These are phyloP conservation scores for Philaethria dido DNA, from an alignment of 2,888 invertebrate species.

Conservation along the genomic window DNA sequence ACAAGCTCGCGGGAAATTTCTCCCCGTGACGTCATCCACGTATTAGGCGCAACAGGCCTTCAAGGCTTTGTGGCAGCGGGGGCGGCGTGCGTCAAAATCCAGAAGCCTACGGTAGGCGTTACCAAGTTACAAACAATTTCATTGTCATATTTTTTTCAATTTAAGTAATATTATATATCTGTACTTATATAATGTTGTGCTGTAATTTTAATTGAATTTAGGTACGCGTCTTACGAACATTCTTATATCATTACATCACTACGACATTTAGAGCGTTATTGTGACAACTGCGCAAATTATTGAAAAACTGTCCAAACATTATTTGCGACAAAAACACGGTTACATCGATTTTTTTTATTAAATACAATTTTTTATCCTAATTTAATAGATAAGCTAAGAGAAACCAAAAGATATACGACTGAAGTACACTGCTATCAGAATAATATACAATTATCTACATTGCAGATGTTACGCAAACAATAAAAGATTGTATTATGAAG, in stretches of 20 bases:
- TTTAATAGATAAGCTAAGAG: not conserved
- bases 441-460: slow-evolving; percentile 11
- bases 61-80: slow-evolving; percentile 26
- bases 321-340: slow-evolving; percentile 62
- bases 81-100: slow-evolving; percentile 32
- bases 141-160: slow-evolving; percentile 26
- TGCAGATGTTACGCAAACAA: slow-evolving; percentile 13
- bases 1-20: slow-evolving; percentile 49
- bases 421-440: not conserved
- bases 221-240: slow-evolving; percentile 47
- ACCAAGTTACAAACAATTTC: slow-evolving; percentile 26
- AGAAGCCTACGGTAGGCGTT: slow-evolving; percentile 43
- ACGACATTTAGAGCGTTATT: slow-evolving; percentile 49
- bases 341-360: not conserved
- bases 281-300: slow-evolving; percentile 71
- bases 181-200: slow-evolving; percentile 25
- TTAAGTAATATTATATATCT: slow-evolving; percentile 34
- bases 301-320: slow-evolving; percentile 74
- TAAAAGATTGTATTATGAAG: not conserved
- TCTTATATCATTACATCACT: slow-evolving; percentile 62
- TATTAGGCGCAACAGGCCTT: slow-evolving; percentile 31
- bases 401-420: not conserved
- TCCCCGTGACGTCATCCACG: slow-evolving; percentile 66
- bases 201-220: slow-evolving; percentile 53
- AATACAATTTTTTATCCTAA: not conserved